A percentile compares a stretch with the other conserved stretches of the same genome.
These are phyloP conservation scores for Leptinotarsa tumamoca DNA, from an alignment of 2,888 invertebrate species.

Conservation along the genomic window DNA sequence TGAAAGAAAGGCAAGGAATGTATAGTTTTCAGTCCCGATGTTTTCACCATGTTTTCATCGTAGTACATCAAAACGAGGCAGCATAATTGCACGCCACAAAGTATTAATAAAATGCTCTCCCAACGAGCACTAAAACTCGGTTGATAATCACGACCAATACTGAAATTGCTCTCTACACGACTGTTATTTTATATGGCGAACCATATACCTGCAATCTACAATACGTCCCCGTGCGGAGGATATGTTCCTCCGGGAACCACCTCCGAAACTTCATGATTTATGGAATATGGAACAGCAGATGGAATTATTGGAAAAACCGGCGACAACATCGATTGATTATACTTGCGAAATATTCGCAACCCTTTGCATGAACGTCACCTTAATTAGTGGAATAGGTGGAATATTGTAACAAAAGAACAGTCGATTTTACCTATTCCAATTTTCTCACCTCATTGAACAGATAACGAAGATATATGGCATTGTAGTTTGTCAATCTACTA, in stretches of 20 bases:
- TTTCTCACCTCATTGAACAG: too few species aligned
- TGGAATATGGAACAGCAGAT: slow-evolving; percentile 35
- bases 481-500: too few species aligned
- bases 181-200: slow-evolving; percentile 19
- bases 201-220: slow-evolving; percentile 20
- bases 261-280: slow-evolving; percentile 40
- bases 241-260: slow-evolving; percentile 27
- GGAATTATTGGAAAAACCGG: slow-evolving; percentile 33
- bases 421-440: too few species aligned
- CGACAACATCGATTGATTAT: not conserved
- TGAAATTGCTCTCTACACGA: slow-evolving; percentile 30
- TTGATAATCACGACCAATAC: slow-evolving; percentile 22
- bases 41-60: not conserved
- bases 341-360: not conserved
- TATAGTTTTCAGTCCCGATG: not conserved
- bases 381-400: not conserved
- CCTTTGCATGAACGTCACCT: not conserved
- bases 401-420: not conserved
- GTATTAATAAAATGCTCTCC: not conserved
- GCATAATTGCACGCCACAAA: not conserved
- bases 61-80: not conserved
- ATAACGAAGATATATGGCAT: too few species aligned
- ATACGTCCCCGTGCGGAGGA: slow-evolving; percentile 20
- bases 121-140: slow-evolving; percentile 10
- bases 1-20: too few species aligned